A percentile compares a stretch with the other conserved stretches of the same genome.
Evolutionary conservation across 2,888 invertebrate species (phyloP).

Genomic region (Hedychridium roseum): DNA sequence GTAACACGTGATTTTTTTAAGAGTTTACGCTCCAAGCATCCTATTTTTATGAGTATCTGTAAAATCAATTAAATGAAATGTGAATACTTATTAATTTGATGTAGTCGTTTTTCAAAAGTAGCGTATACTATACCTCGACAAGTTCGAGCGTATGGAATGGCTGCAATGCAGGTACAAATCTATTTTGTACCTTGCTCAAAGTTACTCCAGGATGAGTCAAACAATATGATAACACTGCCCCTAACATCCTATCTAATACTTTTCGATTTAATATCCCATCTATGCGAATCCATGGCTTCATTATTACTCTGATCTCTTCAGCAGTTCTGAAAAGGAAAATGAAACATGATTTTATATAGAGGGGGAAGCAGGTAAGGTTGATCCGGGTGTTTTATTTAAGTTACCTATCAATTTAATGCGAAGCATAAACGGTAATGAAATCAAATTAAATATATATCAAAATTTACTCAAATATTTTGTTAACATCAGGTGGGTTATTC

Average conservation of each 20-base stretch:
- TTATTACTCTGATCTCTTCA: constrained; percentile 59
- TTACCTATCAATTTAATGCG: too few relatives aligned
- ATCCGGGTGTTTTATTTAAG: too few relatives aligned
- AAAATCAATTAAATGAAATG: constrained; percentile 45
- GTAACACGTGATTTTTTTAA: constrained; percentile 56
- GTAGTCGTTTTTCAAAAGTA: not conserved
- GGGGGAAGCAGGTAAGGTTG: too few relatives aligned
- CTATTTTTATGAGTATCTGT: constrained; percentile 67
- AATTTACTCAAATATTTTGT: too few relatives aligned
- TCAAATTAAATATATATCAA: too few relatives aligned
- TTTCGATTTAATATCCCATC: constrained; percentile 76
- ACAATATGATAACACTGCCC: constrained; percentile 72
- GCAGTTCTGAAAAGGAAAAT: constrained; percentile 47
- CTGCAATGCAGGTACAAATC: constrained; percentile 72
- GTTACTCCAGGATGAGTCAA: constrained; percentile 70
- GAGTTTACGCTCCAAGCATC: constrained; percentile 66
- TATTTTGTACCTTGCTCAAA: constrained; percentile 66
- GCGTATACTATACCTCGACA: constrained; percentile 65
- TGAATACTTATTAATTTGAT: constrained; percentile 4
- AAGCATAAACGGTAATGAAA: too few relatives aligned
- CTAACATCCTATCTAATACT: constrained; percentile 75
- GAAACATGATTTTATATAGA: too few relatives aligned
- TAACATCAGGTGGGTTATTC: too few relatives aligned
- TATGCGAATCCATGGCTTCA: constrained; percentile 78
- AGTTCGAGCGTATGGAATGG: constrained; percentile 72